phyloP scores from a whole-genome alignment of 2,888 invertebrate genomes.

The Tenthredo scrophulariae region DNA sequence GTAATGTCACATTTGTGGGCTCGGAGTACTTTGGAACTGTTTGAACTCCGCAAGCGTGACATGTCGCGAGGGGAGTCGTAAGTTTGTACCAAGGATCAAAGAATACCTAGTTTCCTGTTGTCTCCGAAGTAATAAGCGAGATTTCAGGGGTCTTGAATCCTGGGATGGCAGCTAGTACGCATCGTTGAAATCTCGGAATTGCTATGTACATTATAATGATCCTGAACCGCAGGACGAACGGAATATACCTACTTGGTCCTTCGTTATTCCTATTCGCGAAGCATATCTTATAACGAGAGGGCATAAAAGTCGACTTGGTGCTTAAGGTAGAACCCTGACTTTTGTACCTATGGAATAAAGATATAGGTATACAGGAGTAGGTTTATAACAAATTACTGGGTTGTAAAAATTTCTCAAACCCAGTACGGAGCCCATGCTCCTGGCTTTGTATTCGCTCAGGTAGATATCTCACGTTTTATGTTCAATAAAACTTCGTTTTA shows the following conservation, averaged over 20 bases:
- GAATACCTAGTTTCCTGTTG: background rate
- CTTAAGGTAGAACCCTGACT: slow-evolving; percentile 11
- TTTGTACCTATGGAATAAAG: slow-evolving; percentile 19
- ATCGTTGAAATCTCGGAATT: background rate
- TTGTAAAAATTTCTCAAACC: slow-evolving; percentile 48
- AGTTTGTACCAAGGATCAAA: background rate
- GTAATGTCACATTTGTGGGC: background rate
- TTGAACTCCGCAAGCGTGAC: background rate
- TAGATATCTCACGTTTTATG: slow-evolving; percentile 52
- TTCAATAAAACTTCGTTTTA: slow-evolving; percentile 51
- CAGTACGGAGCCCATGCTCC: background rate
- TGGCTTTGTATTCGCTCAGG: slow-evolving; percentile 41
- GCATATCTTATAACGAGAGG: slow-evolving; percentile 33
- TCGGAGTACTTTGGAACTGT: background rate
- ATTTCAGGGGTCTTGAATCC: background rate
- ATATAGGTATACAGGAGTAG: background rate
- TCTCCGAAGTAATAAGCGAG: background rate
- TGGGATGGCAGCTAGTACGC: background rate
- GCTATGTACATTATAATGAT: slow-evolving; percentile 9
- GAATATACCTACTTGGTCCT: background rate
- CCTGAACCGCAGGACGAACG: background rate
- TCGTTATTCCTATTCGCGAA: slow-evolving; percentile 37
- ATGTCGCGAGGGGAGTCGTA: background rate
- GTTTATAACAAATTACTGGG: slow-evolving; percentile 45
- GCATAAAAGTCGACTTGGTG: slow-evolving; percentile 25